Base-by-base conservation (phyloP, 1,140 invertebrate genomes). In the Hypsibius dujardini region DNA sequence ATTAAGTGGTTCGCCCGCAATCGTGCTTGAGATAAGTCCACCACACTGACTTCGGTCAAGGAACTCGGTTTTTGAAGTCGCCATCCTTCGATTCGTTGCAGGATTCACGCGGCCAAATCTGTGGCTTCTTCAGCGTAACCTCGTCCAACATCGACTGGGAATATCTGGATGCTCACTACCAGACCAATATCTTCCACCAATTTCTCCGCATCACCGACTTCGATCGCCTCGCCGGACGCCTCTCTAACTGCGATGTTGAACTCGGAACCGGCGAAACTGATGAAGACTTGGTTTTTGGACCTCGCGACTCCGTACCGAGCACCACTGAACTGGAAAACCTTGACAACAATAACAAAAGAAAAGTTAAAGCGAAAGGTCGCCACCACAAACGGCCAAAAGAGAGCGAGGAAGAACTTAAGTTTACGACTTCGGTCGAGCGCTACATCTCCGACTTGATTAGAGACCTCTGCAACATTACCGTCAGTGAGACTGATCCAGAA, bases 61-160 rank as follows among this genome's bases (percentile, higher is more conserved):
- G 28, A 28, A 28, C 28, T 12, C 50, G n/a, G 50, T 56, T 56
- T 56, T 56, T 56, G 50, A 56, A 56, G n/a, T n/a, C 7, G 7
- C n/a, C 7, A 56, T 67, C 62, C 7, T 67, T 67, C 62, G 3
- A 12, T 12, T 12, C 45, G 12, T 67, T 7, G 3, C 45, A 67
- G 62, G 62, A 67, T 67, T 7, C 12, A 42, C 12, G 45, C 12
- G 62, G 42, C 12, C 12, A 12, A 12, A 15, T 67, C 12, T 45
- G 62, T 45, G 62, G 62, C 62, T 67, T 67, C 62, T 15, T 67
- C 62, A 45, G 62, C 42, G 12, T 67, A 42, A 67, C 62, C 3
- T 15, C 62, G 3, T 12, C 62, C 12, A 12, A 67, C 42, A 42
- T 67, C 45, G 62, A 67, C 45, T 67, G 62, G 62, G 62, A 67